These are phyloP conservation scores for Sebastes fasciatus DNA, from an alignment of 2,113 vertebrate species.

Conservation along the genomic window DNA sequence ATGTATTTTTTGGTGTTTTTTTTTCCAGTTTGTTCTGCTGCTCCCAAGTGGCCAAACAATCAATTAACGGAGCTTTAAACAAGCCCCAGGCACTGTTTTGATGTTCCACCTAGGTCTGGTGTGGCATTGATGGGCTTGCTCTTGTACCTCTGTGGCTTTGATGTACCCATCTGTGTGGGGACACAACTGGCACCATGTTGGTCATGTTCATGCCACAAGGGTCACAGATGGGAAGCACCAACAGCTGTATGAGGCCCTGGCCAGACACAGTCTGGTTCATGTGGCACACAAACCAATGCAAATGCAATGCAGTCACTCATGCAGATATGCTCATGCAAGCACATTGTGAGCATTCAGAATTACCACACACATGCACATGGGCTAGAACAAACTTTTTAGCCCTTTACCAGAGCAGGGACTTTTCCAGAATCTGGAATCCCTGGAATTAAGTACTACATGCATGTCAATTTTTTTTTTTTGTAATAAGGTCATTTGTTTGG, in stretches of 20 bases:
- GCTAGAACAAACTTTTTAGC: neutral
- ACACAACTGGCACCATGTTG: constrained; percentile 4
- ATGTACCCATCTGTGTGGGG: constrained; percentile 45
- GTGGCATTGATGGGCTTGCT: neutral
- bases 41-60: neutral
- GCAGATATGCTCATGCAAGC: constrained; percentile 29
- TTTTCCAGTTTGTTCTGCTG: neutral
- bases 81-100: neutral
- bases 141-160: constrained; percentile 5
- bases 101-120: neutral
- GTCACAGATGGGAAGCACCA: constrained; percentile 30
- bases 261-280: neutral
- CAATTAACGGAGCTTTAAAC: neutral
- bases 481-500: neutral
- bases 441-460: neutral
- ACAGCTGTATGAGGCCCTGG: constrained; percentile 38
- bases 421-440: neutral
- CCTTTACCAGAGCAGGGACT: neutral
- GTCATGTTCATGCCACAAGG: constrained; percentile 25
- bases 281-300: constrained; percentile 9
- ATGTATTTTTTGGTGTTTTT: neutral
- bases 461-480: neutral
- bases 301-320: constrained; percentile 24
- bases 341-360: constrained; percentile 17
- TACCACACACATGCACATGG: constrained; percentile 7